Evolutionary conservation across 2,113 vertebrate species (phyloP).

Genomic region (Psilopogon haemacephalus): DNA sequence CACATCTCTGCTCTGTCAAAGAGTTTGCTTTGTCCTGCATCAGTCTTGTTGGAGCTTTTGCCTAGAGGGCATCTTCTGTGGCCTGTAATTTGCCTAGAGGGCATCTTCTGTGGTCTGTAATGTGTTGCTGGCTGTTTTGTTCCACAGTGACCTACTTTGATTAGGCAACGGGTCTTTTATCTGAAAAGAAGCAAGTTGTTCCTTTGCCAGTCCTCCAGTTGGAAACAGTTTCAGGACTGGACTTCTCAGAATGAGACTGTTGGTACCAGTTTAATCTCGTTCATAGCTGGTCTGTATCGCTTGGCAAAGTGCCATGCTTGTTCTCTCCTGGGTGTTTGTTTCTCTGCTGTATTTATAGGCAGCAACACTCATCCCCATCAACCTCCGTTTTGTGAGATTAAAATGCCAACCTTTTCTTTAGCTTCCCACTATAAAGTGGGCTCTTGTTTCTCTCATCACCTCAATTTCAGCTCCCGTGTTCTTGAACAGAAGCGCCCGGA

Average conservation of each 20-base stretch:
- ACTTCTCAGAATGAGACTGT: constrained; percentile 47
- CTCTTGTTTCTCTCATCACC: not conserved
- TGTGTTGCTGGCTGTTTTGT: not conserved
- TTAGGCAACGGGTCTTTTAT: constrained; percentile 11
- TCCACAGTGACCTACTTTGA: constrained; percentile 40
- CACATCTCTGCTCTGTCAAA: not conserved
- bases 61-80: not conserved
- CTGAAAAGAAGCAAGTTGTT: constrained; percentile 12
- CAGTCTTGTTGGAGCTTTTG: not conserved
- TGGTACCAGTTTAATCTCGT: constrained; percentile 45
- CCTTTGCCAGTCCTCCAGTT: not conserved
- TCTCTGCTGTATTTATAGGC: constrained; percentile 52
- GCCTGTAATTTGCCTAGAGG: not conserved
- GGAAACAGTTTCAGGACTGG: not conserved
- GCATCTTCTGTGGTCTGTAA: not conserved
- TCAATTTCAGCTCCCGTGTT: not conserved
- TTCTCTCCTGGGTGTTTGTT: constrained; percentile 57
- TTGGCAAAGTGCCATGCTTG: constrained; percentile 36
- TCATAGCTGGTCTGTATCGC: constrained; percentile 13
- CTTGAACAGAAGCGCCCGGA: not conserved
- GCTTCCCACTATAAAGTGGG: not conserved
- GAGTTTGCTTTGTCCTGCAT: not conserved
- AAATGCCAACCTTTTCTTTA: constrained; percentile 34
- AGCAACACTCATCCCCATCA: constrained; percentile 28
- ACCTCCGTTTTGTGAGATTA: constrained; percentile 9